These are phyloP conservation scores for Anadara kagoshimensis DNA, from an alignment of 1,140 invertebrate species.

Conservation along the genomic window DNA sequence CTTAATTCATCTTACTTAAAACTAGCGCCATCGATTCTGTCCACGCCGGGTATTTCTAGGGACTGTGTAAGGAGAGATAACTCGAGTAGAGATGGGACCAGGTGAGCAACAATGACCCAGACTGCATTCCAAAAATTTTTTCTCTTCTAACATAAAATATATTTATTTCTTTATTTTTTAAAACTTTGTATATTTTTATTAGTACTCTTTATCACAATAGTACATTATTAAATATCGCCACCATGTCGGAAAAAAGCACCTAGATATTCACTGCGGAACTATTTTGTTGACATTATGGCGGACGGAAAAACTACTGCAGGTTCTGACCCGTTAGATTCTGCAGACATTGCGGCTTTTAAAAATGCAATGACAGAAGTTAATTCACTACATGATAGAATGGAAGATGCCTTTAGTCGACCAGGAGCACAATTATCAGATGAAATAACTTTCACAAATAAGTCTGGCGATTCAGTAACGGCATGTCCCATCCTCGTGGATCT, in stretches of 20 bases:
- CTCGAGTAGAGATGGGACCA: too few species aligned
- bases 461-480: constrained; percentile 52
- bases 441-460: constrained; percentile 56
- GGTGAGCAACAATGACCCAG: too few species aligned
- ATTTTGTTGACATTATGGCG: constrained; percentile 67
- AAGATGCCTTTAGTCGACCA: constrained; percentile 49
- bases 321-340: constrained; percentile 30
- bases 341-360: constrained; percentile 28
- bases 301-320: constrained; percentile 35
- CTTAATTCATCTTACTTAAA: too few species aligned
- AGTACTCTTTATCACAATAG: too few species aligned
- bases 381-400: constrained; percentile 31
- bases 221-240: too few species aligned
- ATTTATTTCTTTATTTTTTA: too few species aligned
- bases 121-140: too few species aligned
- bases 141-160: too few species aligned
- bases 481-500: constrained; percentile 67
- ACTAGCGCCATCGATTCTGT: too few species aligned
- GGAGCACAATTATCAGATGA: constrained; percentile 63
- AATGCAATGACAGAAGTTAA: constrained; percentile 26
- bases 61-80: too few species aligned
- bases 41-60: too few species aligned
- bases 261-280: constrained; percentile 57
- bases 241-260: background rate
- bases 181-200: too few species aligned